Evolutionary conservation across 2,797 vertebrate species (phyloP), one percentile per base, ranked within the genome.

Genomic region (Peromyscus nudipes): DNA sequence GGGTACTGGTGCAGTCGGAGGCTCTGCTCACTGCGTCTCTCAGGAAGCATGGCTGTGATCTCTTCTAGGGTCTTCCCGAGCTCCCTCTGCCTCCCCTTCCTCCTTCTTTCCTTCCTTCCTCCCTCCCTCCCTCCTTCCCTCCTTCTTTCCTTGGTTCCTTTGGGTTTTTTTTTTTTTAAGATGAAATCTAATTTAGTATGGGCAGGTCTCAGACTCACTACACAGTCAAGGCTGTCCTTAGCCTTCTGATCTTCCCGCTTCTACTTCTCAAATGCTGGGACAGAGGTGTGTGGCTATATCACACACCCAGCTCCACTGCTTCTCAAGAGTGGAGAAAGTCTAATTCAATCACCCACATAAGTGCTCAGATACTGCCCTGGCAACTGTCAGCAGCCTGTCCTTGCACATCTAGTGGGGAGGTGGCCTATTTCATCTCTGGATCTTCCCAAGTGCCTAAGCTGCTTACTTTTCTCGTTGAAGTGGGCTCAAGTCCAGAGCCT

Each of bases 391-490:
- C 27, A 46, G 60, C 88, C 65, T 57, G 12, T 89, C 37, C 55
- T 71, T 77, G 65, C 0, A 43, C 19, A 46, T 46, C 65, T 40
- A 37, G 8, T 60, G 43, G 31, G 7, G 83, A 55, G 46, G 46
- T 3, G 52, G 76, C 75, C 21, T 60, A 2, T 40, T 96, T 91
- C 19, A 40, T 55, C n/a, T 89, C 5, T 52, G n/a, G 37, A 76
- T 89, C 73, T 69, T 34, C 85, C 60, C 62, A 46, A 46, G 52
- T 34, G 43, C 60, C 79, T 73, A 96, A 77, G 43, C 69, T 85
- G 60, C 79, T 93, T 14, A 55, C 77, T 27, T 91, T 76, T 91
- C 89, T 92, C 52, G 46, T 71, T 96, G 49, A 85, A 92, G 31
- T 12, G 67, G 29, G n/a, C 57, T 73, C 9, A 95, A 89, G 31